Base-by-base conservation (phyloP, 1,140 invertebrate genomes). In the Drosophila sucinea region DNA sequence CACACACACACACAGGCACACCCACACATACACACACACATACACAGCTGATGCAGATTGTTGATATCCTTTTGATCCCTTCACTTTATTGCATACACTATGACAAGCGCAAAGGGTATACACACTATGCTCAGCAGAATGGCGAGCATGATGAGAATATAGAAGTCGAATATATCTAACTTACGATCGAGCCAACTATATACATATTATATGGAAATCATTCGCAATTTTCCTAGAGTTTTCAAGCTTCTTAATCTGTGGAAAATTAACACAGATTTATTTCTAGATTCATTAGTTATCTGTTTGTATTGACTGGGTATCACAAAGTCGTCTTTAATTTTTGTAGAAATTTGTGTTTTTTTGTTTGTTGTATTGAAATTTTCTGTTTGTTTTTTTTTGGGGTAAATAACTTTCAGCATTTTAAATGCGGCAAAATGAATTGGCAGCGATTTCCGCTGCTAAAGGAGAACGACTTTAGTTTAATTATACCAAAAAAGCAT, bases 351-450 rank as follows among this genome's bases (percentile, higher is more conserved):
- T 4, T 44, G 17, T 44, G 23, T 47, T 47, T 7, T 7, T 44
- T 81, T 77, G 17, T 70, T 77, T 62, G 38, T 73, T 74, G 10
- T 35, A 5, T 32, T 51, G 10, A 27, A 51, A 25, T 17, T 32
- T 23, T 30, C 17, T 8, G 30, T 11, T 63, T 25, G 40, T 11
- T 41, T n/a, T 41, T 70, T 10, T 25, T n/a, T n/a, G 8, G 57
- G 65, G 76, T 75, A 86, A 86, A 86, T 86, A 80, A 84, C 80
- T 86, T 81, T 75, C 71, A 79, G 82, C 82, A 86, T 86, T 86
- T 86, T 86, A 86, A 86, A 86, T 86, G 82, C 82, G 82, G 75
- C 82, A 86, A 86, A 86, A 86, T 86, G 82, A 86, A 86, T 86
- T 86, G 82, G 77, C 83, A 81, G 79, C 82, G 72, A 86, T 86